Base-by-base conservation (phyloP, 2,113 vertebrate species). In the Circaetus cinerascens region DNA sequence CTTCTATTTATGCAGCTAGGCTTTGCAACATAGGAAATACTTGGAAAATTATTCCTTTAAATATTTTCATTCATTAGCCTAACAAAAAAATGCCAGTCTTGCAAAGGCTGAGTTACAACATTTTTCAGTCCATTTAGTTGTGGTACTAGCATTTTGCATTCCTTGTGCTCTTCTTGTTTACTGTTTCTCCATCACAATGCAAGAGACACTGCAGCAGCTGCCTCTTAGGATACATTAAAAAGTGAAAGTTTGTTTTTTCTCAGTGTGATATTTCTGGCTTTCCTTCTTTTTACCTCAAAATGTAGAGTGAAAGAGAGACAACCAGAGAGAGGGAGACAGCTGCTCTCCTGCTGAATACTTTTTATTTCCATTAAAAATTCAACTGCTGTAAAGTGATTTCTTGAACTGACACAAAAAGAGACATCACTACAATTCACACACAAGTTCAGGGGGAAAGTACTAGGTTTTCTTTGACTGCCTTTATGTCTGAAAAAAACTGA, bases 281-380 rank as follows among this genome's bases (percentile, higher is more conserved):
- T 66, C 40, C 43, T 68, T 79, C 38, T 88, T 95, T 91, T 83
- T 55, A 79, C 55, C 63, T 86, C 75, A 88, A 73, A 90, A 90
- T 43, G 41, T 23, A 73, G 38, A 43, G 20, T 51, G 51, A 83
- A 64, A 83, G 25, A 53, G 25, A 83, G 80, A 87, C 40, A 86
- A 96, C 13, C 15, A 77, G 76, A 84, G n/a, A 77, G 56, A 77
- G 46, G 25, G 25, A 93, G 74, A 79, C 38, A 80, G 84, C 55
- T 83, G 64, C 45, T 90, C 78, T 93, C 45, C 80, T 59, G 71
- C 69, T 74, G 66, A 78, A 87, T 66, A 68, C 45, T 72, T 96
- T 86, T 76, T 53, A 84, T 78, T 90, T 45, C 78, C 63, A 93
- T 95, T 88, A 96, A 95, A 96, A 85, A 94, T 96, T 94, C 81